Evolutionary conservation across 2,888 invertebrate species (phyloP), one percentile per base, ranked within the genome.

Genomic region (Trissolcus japonicus): DNA sequence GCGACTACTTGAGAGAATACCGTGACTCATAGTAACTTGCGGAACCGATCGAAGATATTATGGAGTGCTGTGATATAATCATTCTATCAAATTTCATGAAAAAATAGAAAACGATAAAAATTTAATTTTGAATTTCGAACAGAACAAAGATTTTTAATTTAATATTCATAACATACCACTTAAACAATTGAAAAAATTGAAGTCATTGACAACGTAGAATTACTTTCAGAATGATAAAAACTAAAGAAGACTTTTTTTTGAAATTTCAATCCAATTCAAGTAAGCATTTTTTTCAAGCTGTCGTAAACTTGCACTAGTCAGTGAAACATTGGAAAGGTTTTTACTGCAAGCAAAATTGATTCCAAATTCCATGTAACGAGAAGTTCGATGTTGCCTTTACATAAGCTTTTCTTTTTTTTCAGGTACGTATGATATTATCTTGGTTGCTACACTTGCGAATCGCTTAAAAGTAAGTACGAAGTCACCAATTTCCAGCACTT

Each of bases 341-440:
- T 25, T 41, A 25, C 41, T n/a, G 19, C 40, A 14, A 61, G 19
- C 13, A 46, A 43, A 61, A 67, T 67, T 61, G 61, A 67, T 68
- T 41, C 48, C 4, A 62, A 75, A 68, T 67, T 61, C 40, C 25
- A 11, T 60, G 59, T 66, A 73, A 73, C 25, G n/a, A 65, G 59
- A 53, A 63, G 43, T 73, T 71, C 57, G 67, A 67, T 74, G 56
- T 74, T 74, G 53, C 57, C 59, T 59, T 62, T 73, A 74, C n/a
- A n/a, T 66, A 56, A 53, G 16, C 62, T 69, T 60, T 63, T 63
- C 57, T 76, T 76, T 67, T 76, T 67, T 69, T 76, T 60, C 68
- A 76, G 65, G 75, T 76, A 76, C 51, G 68, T 76, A 76, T 69
- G 68, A 21, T 9, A 56, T 50, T 41, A 43, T 16, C 13, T 41